These are phyloP conservation scores for Actinia tenebrosa DNA, from an alignment of 64 coral and sea anemone genomes.

Conservation along the genomic window DNA sequence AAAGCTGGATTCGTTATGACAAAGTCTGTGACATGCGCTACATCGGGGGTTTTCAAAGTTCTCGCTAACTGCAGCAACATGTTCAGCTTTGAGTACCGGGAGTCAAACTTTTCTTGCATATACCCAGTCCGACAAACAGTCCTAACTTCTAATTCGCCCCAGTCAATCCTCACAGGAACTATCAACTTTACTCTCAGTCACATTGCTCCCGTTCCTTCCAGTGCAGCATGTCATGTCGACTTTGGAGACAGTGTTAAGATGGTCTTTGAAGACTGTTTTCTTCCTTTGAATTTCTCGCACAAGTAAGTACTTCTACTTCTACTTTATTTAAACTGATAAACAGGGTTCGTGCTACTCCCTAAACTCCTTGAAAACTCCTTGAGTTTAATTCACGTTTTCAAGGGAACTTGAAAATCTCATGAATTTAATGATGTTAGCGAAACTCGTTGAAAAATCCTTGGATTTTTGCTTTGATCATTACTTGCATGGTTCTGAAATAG, in stretches of 20 bases:
- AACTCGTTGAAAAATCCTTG: too few species aligned
- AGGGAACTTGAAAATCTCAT: too few species aligned
- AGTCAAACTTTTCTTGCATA: constrained; percentile 7
- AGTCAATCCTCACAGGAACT: neutral
- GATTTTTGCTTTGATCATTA: too few species aligned
- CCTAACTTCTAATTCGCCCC: neutral
- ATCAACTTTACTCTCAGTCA: constrained; percentile 23
- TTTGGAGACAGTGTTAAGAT: neutral
- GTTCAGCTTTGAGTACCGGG: neutral
- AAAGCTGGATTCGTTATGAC: neutral
- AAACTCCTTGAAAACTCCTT: too few species aligned
- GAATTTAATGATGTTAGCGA: too few species aligned
- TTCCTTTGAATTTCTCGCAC: constrained; percentile 1
- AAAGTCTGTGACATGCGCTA: neutral
- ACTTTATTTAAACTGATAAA: too few species aligned
- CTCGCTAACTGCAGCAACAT: neutral
- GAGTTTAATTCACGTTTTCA: too few species aligned
- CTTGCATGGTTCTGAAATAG: too few species aligned
- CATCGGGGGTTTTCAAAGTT: neutral
- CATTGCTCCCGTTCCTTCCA: neutral
- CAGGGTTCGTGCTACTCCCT: too few species aligned
- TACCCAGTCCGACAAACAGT: neutral
- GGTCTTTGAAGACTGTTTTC: neutral
- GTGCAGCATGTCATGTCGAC: neutral
- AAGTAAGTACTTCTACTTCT: neutral